Evolutionary conservation across 2,113 vertebrate genomes (phyloP).

Genomic region (Takifugu flavidus): DNA sequence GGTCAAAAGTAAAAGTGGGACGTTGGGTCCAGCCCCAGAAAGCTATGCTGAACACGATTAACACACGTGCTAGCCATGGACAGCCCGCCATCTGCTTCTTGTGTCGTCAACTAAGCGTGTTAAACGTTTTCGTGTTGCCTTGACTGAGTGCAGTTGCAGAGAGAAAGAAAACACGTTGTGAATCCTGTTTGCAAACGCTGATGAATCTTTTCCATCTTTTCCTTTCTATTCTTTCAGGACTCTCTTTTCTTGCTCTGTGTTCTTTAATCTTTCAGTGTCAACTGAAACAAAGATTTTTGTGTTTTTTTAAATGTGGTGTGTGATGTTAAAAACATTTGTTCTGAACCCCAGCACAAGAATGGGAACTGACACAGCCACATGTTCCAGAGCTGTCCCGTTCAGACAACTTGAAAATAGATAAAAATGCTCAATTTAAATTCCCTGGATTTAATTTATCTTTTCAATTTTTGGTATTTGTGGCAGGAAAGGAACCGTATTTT

Average conservation of each 20-base stretch:
- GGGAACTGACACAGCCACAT: too few relatives aligned
- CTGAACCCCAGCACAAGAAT: too few relatives aligned
- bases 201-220: constrained; percentile 20
- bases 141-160: constrained; percentile 54
- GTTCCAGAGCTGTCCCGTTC: too few relatives aligned
- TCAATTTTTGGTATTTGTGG: too few relatives aligned
- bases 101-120: constrained; percentile 34
- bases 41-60: constrained; percentile 28
- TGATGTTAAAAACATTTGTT: too few relatives aligned
- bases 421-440: too few relatives aligned
- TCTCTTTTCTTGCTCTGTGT: constrained; percentile 15
- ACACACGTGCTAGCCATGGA: constrained; percentile 36
- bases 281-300: too few relatives aligned
- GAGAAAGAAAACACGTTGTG: constrained; percentile 56
- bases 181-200: constrained; percentile 50
- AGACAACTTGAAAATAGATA: too few relatives aligned
- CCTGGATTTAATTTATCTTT: too few relatives aligned
- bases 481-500: too few relatives aligned
- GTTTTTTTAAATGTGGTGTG: too few relatives aligned
- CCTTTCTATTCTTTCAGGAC: constrained; percentile 28
- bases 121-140: constrained; percentile 39
- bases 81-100: constrained; percentile 44
- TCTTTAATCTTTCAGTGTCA: not conserved
- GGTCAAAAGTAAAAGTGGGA: not conserved
- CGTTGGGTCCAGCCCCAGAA: not conserved